Evolutionary conservation across 2,113 vertebrate species (phyloP), one percentile per base, ranked within the genome.

Genomic region (Diphyllodes magnificus): DNA sequence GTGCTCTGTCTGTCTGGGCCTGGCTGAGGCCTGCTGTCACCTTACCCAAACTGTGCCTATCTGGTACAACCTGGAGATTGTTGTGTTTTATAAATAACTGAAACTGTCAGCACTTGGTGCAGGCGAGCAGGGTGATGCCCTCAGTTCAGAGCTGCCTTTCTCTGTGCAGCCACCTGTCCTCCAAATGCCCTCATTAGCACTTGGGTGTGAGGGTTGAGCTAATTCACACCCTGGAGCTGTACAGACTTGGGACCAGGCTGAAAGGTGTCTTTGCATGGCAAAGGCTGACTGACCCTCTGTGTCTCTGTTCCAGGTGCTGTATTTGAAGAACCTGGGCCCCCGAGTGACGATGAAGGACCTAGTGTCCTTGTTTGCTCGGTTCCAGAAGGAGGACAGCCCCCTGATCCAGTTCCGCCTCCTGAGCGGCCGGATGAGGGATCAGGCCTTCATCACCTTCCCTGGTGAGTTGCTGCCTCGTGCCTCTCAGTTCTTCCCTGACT

Each of bases 371-470:
- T 99, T 99, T 86, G 99, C 98, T 86, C 98, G 99, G 53, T 99
- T 99, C 93, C 98, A 99, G 97, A 95, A 91, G 65, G 97, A 97
- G 39, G 93, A 93, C 23, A 94, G 95, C 16, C 93, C 98, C 0
- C 97, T 94, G 0, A 87, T 99, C 28, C 95, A 98, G 45, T 99
- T 99, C 96, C 98, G 98, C 31, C 97, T 99, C 80, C 97, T 99
- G 95, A 99, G 98, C 0, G 99, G 99, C 35, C 97, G 99, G 44
- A 98, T 99, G 98, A 99, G 98, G 92, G 99, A 98, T 33, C 99
- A 99, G 94, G 99, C 99, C 73, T 99, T 99, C 97, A 92, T 99
- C 96, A 99, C 99, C 5, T 98, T 99, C 86, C 97, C 98, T 80
- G 98, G 99, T 99, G 88, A 98, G 98, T 95, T 0, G 0, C 79